Evolutionary conservation across 2,113 vertebrate species (phyloP), one percentile per base, ranked within the genome.

Genomic region (Mohoua ochrocephala): DNA sequence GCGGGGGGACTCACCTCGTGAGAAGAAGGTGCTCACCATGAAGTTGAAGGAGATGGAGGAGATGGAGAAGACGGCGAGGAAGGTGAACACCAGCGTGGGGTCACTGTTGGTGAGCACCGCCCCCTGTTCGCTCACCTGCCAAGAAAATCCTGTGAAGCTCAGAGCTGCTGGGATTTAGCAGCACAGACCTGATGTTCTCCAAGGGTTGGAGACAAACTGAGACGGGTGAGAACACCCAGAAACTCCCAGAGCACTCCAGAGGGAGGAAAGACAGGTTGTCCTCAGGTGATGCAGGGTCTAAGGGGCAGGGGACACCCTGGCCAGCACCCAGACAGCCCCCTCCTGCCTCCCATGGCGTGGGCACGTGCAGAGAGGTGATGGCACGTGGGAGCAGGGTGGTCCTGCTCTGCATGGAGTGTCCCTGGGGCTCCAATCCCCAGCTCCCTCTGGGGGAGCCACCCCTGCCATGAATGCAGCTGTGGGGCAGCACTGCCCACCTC

Each of bases 1-100:
- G 0, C 8, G 39, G 8, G 49, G 11, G 41, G 26, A 92, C 97
- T 97, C 95, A 99, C 99, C 99, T 99, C 97, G 98, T 2, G 98
- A 99, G 97, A 99, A 99, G 98, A 99, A 99, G 85, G 98, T 98
- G 97, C 99, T 99, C 98, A 99, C 98, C 99, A 99, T 99, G 98
- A 99, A 99, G 97, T 99, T 99, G 98, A 99, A 99, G 98, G 98
- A 99, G 97, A 99, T 99, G 75, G 99, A 98, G 80, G 99, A 98
- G 91, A 99, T 42, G 7, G 98, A 98, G 83, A 99, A 99, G 75
- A 98, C 60, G 16, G 98, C 93, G 7, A 99, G 98, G 97, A 99
- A 99, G 89, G 98, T 95, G 67, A 99, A 99, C 56, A 99, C 98
- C 94, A 99, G 97, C 0, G 98, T 98, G 59, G 99, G 99, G 95